Conservation (phyloP, 2,888 invertebrate genomes). For the Ptilodon capucinus region DNA sequence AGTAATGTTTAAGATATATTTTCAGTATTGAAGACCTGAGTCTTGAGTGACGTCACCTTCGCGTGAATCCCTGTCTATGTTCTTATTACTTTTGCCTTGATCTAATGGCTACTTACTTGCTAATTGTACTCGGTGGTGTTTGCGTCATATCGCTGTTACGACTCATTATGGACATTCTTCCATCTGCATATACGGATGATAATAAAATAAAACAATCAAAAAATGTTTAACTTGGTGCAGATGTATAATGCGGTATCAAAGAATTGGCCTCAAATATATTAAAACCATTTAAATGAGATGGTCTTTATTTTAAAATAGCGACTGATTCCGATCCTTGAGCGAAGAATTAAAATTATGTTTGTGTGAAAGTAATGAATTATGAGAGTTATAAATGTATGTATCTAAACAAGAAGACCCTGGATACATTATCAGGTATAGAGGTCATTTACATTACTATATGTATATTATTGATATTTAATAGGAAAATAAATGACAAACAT, state of each 20-base stretch:
- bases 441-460: no score
- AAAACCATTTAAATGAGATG: no score
- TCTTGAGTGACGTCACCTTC: constrained; percentile 6
- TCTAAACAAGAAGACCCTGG: no score
- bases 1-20: no score
- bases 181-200: constrained; percentile 9
- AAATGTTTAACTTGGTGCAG: neutral
- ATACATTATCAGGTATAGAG: no score
- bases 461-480: no score
- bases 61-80: constrained; percentile 9
- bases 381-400: no score
- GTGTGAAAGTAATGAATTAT: no score
- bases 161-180: constrained; percentile 3
- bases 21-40: constrained; percentile 3
- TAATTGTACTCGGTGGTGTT: constrained; percentile 18
- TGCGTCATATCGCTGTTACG: constrained; percentile 8
- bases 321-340: no score
- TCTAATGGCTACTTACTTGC: constrained; percentile 26
- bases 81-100: constrained; percentile 29
- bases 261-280: neutral
- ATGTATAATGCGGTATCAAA: neutral
- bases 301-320: no score
- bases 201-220: neutral
- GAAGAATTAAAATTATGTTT: no score
- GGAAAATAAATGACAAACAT: no score